A percentile compares a stretch with the other conserved stretches of the same genome.
Conservation (phyloP, 2,113 vertebrate species). For the Trematomus loennbergii region DNA sequence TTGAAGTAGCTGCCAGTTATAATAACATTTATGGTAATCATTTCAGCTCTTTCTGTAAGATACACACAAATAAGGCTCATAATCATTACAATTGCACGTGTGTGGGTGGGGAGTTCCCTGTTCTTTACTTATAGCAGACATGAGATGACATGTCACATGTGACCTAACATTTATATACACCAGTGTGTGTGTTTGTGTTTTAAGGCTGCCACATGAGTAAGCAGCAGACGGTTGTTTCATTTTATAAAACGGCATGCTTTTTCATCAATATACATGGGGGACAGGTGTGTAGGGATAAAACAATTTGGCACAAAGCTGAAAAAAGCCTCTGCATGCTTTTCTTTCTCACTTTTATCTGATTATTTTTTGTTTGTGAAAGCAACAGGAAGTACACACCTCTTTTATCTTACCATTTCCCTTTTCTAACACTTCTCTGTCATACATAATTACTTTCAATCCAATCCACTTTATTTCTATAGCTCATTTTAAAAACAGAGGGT, state of each 20-base stretch:
- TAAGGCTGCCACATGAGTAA: conserved; percentile 16
- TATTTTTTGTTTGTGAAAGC: background rate
- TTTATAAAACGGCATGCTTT: conserved; percentile 12
- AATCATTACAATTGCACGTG: too few relatives aligned
- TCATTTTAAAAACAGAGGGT: too few relatives aligned
- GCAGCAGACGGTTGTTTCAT: conserved; percentile 27
- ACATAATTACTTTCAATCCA: too few relatives aligned
- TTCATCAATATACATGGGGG: conserved; percentile 47
- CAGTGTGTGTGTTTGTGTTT: background rate
- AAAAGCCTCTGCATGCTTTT: conserved; percentile 3
- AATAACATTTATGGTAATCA: too few relatives aligned
- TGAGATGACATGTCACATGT: background rate
- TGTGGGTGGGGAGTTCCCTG: background rate
- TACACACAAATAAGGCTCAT: too few relatives aligned
- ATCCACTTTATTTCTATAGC: too few relatives aligned
- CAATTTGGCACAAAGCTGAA: conserved; percentile 6
- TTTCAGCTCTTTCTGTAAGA: too few relatives aligned
- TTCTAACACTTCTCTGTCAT: too few relatives aligned
- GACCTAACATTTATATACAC: too few relatives aligned
- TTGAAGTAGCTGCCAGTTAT: too few relatives aligned
- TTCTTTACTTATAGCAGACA: background rate
- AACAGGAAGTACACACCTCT: conserved; percentile 5
- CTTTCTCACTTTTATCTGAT: conserved; percentile 1
- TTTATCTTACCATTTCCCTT: too few relatives aligned
- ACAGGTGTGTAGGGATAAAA: conserved; percentile 52